These are phyloP conservation scores for Meloidogyne floridensis DNA, from an alignment of 1,140 invertebrate genomes.

Conservation along the genomic window DNA sequence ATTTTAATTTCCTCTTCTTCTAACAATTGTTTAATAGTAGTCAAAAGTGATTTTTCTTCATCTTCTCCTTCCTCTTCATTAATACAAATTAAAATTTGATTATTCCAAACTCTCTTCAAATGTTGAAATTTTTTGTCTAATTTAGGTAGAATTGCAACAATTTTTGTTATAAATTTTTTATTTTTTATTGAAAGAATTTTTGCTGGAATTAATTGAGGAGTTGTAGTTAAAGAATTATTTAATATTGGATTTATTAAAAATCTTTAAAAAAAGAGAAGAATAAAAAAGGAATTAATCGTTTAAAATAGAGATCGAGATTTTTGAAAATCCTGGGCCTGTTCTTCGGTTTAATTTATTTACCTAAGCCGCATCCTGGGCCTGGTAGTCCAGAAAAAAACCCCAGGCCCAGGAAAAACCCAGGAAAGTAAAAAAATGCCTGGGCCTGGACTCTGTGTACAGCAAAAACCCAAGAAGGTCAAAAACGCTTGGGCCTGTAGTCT, in stretches of 20 bases:
- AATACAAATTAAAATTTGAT: neutral
- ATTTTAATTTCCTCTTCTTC: neutral
- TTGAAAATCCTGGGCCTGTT: too few relatives aligned
- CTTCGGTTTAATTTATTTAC: too few relatives aligned
- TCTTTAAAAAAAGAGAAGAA: neutral
- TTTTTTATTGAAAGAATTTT: neutral
- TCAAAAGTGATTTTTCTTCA: neutral
- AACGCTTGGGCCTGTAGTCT: too few relatives aligned
- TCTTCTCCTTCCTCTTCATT: neutral
- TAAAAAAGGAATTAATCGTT: neutral
- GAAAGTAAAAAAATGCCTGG: too few relatives aligned
- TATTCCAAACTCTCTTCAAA: constrained; percentile 21
- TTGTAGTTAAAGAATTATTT: constrained; percentile 6
- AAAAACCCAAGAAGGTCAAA: too few relatives aligned
- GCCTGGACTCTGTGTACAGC: too few relatives aligned
- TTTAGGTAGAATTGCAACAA: neutral
- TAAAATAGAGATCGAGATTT: too few relatives aligned
- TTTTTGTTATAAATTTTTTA: constrained; percentile 24
- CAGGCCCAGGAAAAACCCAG: too few relatives aligned
- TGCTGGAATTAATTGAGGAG: neutral
- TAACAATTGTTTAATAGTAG: constrained; percentile 1
- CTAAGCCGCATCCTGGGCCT: too few relatives aligned
- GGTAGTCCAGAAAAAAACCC: too few relatives aligned
- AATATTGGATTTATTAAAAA: constrained; percentile 29
- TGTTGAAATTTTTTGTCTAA: constrained; percentile 18